Evolutionary conservation across 2,797 vertebrate genomes (phyloP), one percentile per base, ranked within the genome.

Genomic region (Onychomys leucogaster): DNA sequence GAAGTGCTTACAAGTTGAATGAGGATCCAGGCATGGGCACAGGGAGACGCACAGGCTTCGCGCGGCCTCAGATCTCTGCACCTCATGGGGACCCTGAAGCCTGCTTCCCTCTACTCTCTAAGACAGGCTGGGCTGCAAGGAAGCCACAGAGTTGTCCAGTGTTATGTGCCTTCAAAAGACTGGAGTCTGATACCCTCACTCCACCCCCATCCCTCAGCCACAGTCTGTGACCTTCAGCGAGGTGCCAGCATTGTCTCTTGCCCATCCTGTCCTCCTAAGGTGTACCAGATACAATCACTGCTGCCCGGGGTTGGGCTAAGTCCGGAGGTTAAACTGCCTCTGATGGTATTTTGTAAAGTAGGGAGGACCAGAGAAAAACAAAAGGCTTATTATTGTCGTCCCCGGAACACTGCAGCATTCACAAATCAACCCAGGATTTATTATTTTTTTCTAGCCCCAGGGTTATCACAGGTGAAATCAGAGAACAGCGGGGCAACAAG

Each of bases 1-100:
- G 96, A 98, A 71, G 76, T 80, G 88, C 71, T 96, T 96, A 95
- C 29, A 3, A 8, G 91, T 27, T 97, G 75, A 89, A 93, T 59
- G 29, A 17, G 2, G 3, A 91, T 49, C 84, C 65, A 32, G 86
- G 73, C 85, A 37, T 2, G n/a, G 92, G 86, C 41, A 89, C 21
- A 1, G 34, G 83, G 77, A 75, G 92, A 73, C 71, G 34, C 25
- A 61, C 0, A 43, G 65, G 37, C 52, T 27, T 7, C 7, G 11
- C 43, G 65, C 73, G 88, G 81, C 82, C 92, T 61, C 11, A 43
- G 9, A 88, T 19, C 43, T 71, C 29, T 21, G 49, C 13, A 46
- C 37, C 63, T 37, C 49, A n/a, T 57, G 41, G 57, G 0, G 12
- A 9, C 27, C 84, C 81, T 76, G 67, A 97, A 97, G 88, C 10